Evolutionary conservation across 2,797 vertebrate genomes (phyloP), one percentile per base, ranked within the genome.

Genomic region (Cottoperca gobio): DNA sequence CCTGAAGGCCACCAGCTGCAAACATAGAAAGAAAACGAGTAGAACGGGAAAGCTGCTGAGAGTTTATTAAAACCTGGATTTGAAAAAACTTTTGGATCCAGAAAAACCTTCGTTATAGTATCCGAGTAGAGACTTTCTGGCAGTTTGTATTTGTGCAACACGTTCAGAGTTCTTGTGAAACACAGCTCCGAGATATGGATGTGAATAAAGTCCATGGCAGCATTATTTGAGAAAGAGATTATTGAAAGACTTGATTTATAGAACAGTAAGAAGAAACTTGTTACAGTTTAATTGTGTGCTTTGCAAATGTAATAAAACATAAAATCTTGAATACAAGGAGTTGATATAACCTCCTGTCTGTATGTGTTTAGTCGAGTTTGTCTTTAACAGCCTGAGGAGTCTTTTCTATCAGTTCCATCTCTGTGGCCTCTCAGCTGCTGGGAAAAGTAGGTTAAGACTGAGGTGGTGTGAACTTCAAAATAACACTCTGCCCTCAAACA

Each of bases 1-100:
- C 46, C 23, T 21, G 45, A 54, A 67, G 64, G 65, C 39, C 63
- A 13, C 43, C 78, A 77, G 72, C 86, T 87, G 83, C 64, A 76
- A 17, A 76, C 63, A 39, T n/a, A 70, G 70, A 76, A 3, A 5
- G 21, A 80, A 45, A 67, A 49, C 0, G 3, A 69, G 45, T 14
- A 65, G 78, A 83, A 21, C 0, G 6, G 48, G 31, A 49, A 66
- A 23, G 8, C 60, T 45, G 63, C 5, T 8, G 16, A 49, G 35
- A 48, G 11, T 31, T 53, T 17, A 11, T 48, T 31, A n/a, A 62
- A 46, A 46, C 24, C 23, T 52, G 17, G 5, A 26, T 19, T 19
- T 65, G 33, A 21, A 40, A 31, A n/a, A 11, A 14, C 3, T 37
- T 12, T 4, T 19, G 6, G 5, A 28, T 14, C n/a, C 55, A 24